Evolutionary conservation across 2,888 invertebrate species (phyloP), one percentile per base, ranked within the genome.

Genomic region (Leptopilina drosophilae): DNA sequence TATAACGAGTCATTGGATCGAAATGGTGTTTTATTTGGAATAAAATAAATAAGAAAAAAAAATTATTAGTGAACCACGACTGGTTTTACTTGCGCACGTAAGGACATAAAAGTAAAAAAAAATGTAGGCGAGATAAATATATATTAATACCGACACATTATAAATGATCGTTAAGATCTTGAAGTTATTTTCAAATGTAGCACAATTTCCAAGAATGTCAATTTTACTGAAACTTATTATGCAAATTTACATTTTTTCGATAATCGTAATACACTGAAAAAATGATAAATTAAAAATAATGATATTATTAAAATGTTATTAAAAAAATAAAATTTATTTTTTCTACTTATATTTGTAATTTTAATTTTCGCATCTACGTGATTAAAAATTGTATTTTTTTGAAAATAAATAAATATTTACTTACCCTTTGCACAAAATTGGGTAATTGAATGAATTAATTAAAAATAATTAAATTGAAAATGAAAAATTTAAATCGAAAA

Each of bases 91-190:
- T 5, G 11, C 49, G 14, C 26, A 53, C 0, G 49, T 56, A n/a
- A 42, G 53, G 9, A 46, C n/a, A 42, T 26, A 33, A 69, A 56
- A 59, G 59, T 59, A 59, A 12, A 49, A 59, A 11, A 12, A 49
- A 49, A 49, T 11, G 49, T 49, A 11, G 12, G 49, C 11, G 49
- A 11, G 11, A 12, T 59, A 14, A 59, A 15, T 59, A 59, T n/a
- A 59, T 59, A 59, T 56, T 12, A 59, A 59, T 59, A 59, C 59
- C 59, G 15, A 59, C 59, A 59, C 59, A 59, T 59, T 59, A 59
- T n/a, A 59, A 46, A 26, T 33, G 40, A 67, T 67, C 26, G n/a
- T 67, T 67, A 67, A 59, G 49, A 59, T 59, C 59, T 59, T 59
- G 59, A 59, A n/a, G 15, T 59, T 49, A 49, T 49, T 49, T 49